Evolutionary conservation across 2,797 vertebrate species (phyloP), one percentile per base, ranked within the genome.

Genomic region (Nannoperca obscura): DNA sequence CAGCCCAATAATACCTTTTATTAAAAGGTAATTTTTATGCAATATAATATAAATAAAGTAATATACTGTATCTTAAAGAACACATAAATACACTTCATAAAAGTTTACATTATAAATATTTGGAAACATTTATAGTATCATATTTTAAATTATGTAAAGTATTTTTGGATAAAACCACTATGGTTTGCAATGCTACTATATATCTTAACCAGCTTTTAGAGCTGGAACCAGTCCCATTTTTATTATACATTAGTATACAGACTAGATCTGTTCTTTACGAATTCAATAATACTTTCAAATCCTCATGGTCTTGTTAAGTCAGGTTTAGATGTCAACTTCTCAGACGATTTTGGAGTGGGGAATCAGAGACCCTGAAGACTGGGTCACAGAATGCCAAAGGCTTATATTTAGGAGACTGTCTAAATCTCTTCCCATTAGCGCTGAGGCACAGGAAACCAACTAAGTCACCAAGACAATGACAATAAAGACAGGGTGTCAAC

Each of bases 391-490:
- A 63, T 0, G 2, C 47, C 2, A 1, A 27, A 24, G 47, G 32
- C 71, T 78, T 76, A 60, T 66, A 63, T 79, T 78, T 73, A 52
- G 49, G 34, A 62, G 53, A 61, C 73, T 20, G 63, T 80, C 62
- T 54, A 55, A 53, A 69, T 62, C 60, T 69, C 12, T 74, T 24
- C 20, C 66, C 74, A 62, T 82, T 46, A 64, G 34, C 3, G 1
- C 27, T 20, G 46, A 75, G 49, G 24, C 24, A 68, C 81, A 74
- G 58, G 74, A 88, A 88, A 77, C 74, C 70, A 66, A 57, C 50
- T 76, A 66, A 86, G 77, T 80, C 74, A 76, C 71, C 11, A 22
- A 72, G 47, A 82, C 76, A 64, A 79, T 46, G 60, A 36, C 15
- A 72, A 78, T 62, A 78, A 46, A 38, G 15, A 58, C 59, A 36